phyloP scores from a whole-genome alignment of 23 tunicate species.

The Styela clava region DNA sequence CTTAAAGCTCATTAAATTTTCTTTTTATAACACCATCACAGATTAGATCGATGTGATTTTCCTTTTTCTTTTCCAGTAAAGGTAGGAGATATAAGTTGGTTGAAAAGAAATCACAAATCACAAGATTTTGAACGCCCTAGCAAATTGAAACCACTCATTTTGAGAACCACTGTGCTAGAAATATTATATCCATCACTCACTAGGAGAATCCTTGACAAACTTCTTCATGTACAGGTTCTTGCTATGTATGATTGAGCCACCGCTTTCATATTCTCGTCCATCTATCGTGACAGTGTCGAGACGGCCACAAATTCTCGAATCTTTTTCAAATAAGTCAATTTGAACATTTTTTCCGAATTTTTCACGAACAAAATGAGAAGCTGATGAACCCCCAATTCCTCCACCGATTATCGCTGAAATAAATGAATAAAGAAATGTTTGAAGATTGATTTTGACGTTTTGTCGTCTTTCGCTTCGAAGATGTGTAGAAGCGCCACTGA shows the following conservation, averaged over 20 bases:
- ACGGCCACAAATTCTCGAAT: conserved; percentile 47
- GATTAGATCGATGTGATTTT: no score
- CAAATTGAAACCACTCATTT: no score
- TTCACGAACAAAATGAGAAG: conserved; percentile 51
- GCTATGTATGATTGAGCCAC: conserved; percentile 64
- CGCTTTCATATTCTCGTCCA: conserved; percentile 60
- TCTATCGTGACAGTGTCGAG: conserved; percentile 49
- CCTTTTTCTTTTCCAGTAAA: no score
- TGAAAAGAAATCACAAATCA: no score
- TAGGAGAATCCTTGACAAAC: conserved; percentile 33
- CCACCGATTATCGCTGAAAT: conserved; percentile 75
- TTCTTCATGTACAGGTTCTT: conserved; percentile 59
- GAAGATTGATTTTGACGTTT: no score
- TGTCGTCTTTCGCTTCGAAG: no score
- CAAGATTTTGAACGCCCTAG: no score
- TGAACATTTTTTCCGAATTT: conserved; percentile 54
- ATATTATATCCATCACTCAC: no score
- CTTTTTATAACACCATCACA: no score
- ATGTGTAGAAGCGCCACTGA: not conserved
- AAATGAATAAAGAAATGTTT: not conserved
- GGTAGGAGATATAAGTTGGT: no score
- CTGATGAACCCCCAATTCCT: conserved; percentile 73
- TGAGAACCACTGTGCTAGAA: no score
- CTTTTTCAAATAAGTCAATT: conserved; percentile 69
- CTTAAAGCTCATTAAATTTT: no score